These are phyloP conservation scores for Myrmecophaga tridactyla DNA, from an alignment of 2,113 vertebrate species.

Conservation along the genomic window DNA sequence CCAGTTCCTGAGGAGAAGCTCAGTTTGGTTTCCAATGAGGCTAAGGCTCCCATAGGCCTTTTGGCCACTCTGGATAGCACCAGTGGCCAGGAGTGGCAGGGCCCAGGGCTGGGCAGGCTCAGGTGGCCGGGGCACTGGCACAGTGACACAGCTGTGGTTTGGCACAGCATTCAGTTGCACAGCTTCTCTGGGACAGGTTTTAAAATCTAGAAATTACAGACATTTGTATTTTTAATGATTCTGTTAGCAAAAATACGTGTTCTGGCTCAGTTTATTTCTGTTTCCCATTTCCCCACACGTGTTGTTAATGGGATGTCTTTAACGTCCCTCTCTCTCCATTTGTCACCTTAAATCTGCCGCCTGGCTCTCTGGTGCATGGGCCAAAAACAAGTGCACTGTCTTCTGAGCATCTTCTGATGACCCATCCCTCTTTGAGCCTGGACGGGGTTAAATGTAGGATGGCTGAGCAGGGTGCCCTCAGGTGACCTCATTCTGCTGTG, in stretches of 20 bases:
- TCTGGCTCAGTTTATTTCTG: neutral
- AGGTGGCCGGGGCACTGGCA: fast-evolving
- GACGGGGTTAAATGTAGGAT: too few relatives aligned
- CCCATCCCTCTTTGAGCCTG: neutral
- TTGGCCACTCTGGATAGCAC: fast-evolving
- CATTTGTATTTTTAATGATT: neutral
- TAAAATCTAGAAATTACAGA: neutral
- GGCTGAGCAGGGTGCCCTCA: neutral
- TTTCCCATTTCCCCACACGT: too few relatives aligned
- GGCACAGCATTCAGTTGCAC: fast-evolving
- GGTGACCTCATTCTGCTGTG: neutral
- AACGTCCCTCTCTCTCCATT: fast-evolving
- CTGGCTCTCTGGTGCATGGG: too few relatives aligned
- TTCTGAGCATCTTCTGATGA: neutral
- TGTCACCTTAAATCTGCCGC: neutral
- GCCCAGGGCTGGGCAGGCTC: fast-evolving
- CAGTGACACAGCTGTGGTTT: neutral
- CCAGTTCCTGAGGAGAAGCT: too few relatives aligned
- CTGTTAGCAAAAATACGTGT: fast-evolving
- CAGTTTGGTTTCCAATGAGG: too few relatives aligned
- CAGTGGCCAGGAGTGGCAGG: neutral
- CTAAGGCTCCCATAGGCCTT: too few relatives aligned
- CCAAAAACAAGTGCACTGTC: neutral
- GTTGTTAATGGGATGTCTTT: neutral
- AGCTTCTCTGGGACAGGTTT: neutral